Percentiles rank a stretch among this genome's conserved stretches.
These are phyloP conservation scores for Podarcis siculus DNA, from an alignment of 2,797 vertebrate species.

Conservation along the genomic window DNA sequence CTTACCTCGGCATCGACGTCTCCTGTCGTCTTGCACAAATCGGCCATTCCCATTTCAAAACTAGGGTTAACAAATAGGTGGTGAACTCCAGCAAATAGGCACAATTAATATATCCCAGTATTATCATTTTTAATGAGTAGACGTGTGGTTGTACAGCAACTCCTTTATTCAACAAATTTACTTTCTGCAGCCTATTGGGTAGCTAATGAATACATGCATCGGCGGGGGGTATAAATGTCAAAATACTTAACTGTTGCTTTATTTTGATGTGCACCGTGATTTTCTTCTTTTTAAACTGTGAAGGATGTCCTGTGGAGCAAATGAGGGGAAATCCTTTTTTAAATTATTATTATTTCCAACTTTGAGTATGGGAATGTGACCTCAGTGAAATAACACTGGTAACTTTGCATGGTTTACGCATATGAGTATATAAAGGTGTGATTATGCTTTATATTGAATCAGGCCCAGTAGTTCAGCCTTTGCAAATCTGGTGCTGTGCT, in stretches of 20 bases:
- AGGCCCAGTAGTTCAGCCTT: too few relatives aligned
- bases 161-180: conserved; percentile 47
- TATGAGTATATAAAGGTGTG: not conserved
- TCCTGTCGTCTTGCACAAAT: conserved; percentile 9
- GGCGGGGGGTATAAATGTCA: conserved; percentile 14
- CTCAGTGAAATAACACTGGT: not conserved
- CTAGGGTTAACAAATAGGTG: not conserved
- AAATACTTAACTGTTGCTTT: conserved; percentile 11
- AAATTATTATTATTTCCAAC: not conserved
- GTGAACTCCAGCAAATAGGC: not conserved
- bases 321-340: not conserved
- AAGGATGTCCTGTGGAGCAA: not conserved
- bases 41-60: conserved; percentile 18
- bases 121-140: conserved; percentile 31
- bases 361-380: not conserved
- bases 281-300: not conserved
- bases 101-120: conserved; percentile 29
- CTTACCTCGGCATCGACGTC: not conserved
- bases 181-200: conserved; percentile 46
- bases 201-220: conserved; percentile 38
- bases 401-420: not conserved
- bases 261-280: not conserved
- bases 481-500: too few relatives aligned
- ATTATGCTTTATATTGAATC: not conserved
- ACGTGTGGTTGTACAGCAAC: conserved; percentile 39